Conservation (phyloP, 2,797 vertebrate species). For the Clamator glandarius region DNA sequence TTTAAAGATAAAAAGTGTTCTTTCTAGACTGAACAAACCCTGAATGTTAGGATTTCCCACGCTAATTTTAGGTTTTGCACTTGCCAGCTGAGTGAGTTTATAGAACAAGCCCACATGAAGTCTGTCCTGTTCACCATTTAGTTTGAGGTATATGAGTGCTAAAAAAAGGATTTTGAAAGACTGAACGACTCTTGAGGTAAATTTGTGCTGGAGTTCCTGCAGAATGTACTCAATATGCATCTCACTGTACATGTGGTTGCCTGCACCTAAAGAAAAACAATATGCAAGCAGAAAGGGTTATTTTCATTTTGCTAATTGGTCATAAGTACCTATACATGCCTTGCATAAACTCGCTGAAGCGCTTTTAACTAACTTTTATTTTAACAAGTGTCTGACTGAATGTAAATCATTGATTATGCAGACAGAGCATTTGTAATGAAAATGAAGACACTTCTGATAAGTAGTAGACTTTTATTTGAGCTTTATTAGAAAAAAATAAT, state of each 20-base stretch:
- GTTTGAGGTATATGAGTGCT: neutral
- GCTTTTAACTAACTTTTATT: neutral
- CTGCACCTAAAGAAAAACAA: neutral
- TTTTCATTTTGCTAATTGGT: neutral
- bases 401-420: neutral
- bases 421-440: neutral
- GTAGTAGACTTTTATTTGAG: neutral
- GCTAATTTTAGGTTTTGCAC: neutral
- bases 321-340: neutral
- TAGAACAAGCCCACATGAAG: neutral
- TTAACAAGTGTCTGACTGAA: neutral
- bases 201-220: neutral
- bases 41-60: neutral
- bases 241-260: neutral
- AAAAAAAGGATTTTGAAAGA: neutral
- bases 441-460: neutral
- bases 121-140: neutral
- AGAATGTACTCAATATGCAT: neutral
- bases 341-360: neutral
- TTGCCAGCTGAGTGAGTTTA: neutral
- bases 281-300: neutral
- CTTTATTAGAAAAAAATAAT: conserved; percentile 8
- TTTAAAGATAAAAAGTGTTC: neutral
- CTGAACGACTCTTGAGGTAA: neutral
- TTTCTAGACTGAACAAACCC: neutral